phyloP scores from a whole-genome alignment of 2,113 vertebrate species.

The Varanus komodoensis region DNA sequence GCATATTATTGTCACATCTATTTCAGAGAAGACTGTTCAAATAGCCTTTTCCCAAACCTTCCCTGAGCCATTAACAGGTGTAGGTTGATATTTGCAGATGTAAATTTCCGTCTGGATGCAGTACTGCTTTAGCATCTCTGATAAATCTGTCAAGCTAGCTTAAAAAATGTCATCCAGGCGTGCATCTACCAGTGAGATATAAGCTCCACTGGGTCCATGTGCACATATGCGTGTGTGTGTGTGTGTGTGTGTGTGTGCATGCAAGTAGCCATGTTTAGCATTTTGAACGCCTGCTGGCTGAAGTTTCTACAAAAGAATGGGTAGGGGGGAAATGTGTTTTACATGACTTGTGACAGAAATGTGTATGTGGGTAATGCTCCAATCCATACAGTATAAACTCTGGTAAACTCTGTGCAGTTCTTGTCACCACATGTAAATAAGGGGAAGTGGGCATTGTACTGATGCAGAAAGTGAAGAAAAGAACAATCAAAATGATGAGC shows the following conservation, averaged over 20 bases:
- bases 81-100: background rate
- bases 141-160: background rate
- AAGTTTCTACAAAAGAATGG: background rate
- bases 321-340: background rate
- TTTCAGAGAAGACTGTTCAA: background rate
- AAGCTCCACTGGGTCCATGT: background rate
- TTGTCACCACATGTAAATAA: too few relatives aligned
- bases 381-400: too few relatives aligned
- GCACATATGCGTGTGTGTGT: background rate
- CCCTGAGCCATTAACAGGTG: conserved; percentile 2
- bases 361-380: too few relatives aligned
- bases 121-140: background rate
- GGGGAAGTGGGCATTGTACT: too few relatives aligned
- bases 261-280: background rate
- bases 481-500: too few relatives aligned
- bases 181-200: background rate
- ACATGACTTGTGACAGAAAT: background rate
- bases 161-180: background rate
- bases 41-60: background rate
- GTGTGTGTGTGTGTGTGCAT: background rate
- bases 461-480: too few relatives aligned
- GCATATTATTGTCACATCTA: conserved; percentile 9
- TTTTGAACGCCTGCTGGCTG: background rate
- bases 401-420: too few relatives aligned
- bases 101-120: conserved; percentile 1